phyloP scores from a whole-genome alignment of 2,113 vertebrate genomes.

The Python bivittatus region DNA sequence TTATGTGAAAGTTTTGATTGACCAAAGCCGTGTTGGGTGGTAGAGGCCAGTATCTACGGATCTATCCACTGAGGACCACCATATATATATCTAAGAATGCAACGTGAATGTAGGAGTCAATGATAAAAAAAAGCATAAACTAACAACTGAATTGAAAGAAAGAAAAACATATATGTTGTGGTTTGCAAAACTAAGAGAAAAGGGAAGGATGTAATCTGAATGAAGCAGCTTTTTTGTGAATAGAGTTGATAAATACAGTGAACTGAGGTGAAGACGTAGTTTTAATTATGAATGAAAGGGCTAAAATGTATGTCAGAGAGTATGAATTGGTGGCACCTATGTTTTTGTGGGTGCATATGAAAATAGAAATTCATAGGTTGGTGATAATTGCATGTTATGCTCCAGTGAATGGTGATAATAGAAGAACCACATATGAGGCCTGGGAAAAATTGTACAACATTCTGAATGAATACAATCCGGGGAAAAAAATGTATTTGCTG shows the following conservation, averaged over 20 bases:
- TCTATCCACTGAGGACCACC: not conserved
- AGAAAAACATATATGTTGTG: not conserved
- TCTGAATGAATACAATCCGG: not conserved
- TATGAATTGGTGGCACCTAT: not conserved
- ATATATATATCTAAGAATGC: not conserved
- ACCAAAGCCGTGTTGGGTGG: not conserved
- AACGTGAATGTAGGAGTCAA: not conserved
- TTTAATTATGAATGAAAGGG: not conserved
- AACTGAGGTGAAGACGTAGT: not conserved
- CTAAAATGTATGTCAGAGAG: not conserved
- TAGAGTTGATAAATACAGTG: not conserved
- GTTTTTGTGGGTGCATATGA: not conserved
- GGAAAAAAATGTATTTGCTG: not conserved
- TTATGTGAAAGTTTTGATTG: not conserved
- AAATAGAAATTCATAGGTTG: not conserved
- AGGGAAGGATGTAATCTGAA: not conserved
- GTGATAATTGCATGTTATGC: not conserved
- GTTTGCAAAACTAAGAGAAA: not conserved
- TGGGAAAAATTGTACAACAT: not conserved
- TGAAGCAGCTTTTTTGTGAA: not conserved
- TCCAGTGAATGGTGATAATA: not conserved
- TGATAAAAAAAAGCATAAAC: not conserved
- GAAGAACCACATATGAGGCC: not conserved
- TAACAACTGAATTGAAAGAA: not conserved
- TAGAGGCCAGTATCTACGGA: not conserved